Evolutionary conservation across 2,113 vertebrate species (phyloP), one percentile per base, ranked within the genome.

Genomic region (Rhabdomys dilectus): DNA sequence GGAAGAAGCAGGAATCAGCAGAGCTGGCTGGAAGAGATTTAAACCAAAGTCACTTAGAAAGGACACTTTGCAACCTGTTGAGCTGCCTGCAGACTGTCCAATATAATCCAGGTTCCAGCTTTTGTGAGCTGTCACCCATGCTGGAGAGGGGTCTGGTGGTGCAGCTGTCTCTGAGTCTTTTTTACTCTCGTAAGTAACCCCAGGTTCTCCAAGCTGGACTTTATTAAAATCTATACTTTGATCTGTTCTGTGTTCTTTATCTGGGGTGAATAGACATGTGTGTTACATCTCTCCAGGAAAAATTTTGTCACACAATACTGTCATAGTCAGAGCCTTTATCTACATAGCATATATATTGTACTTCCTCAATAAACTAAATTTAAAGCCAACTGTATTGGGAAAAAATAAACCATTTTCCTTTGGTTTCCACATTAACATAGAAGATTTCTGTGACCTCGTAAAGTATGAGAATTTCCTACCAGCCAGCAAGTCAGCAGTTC

Each of bases 321-420:
- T 42, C 73, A 75, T 75, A 75, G 72, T 66, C 16, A 58, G 48
- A 21, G 36, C 58, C 60, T 39, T 66, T 48, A 85, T 84, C 7
- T 90, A 56, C 11, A n/a, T 4, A 8, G 29, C 42, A 22, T 48
- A 68, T 9, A 51, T 26, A 68, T 53, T 48, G 34, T n/a, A 36
- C n/a, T 73, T 80, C 22, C 64, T 64, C 73, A 84, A 24, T 81
- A 66, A 92, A 91, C 34, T 88, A 88, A 93, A 53, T 60, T 34
- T 62, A 58, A 68, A 73, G 48, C 19, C 72, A 89, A 31, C 36
- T 42, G 39, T 60, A 39, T 48, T 45, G 66, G 17, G 22, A 58
- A 9, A 39, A 45, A 53, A 39, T 21, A 24, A 68, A 31, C 21
- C 68, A 60, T 48, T 73, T 73, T 34, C 48, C 68, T 85, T 56